Percentiles rank a stretch among this genome's conserved stretches.
These are phyloP conservation scores for Torymus aiolomorphi DNA, from an alignment of 2,888 invertebrate species.

Conservation along the genomic window DNA sequence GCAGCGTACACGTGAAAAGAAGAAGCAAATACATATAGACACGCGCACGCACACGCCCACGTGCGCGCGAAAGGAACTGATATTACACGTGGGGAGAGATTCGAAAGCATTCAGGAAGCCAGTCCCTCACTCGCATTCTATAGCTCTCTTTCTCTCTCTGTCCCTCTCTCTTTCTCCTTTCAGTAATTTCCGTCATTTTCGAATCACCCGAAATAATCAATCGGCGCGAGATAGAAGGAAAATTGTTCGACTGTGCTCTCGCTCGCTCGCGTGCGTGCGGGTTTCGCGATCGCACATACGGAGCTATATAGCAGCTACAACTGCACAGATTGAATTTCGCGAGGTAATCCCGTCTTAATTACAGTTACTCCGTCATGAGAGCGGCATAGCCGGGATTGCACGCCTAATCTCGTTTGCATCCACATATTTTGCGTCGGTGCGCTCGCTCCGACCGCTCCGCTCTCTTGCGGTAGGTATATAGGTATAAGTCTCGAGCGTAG, in stretches of 20 bases:
- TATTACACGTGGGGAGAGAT: too few species aligned
- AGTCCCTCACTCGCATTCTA: background rate
- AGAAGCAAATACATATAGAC: too few species aligned
- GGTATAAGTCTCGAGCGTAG: too few species aligned
- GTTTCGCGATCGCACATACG: too few species aligned
- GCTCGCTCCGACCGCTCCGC: background rate
- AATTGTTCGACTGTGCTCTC: conserved; percentile 15
- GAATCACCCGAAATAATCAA: conserved; percentile 8
- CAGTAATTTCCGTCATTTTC: background rate
- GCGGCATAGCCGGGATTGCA: conserved; percentile 45
- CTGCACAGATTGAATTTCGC: conserved; percentile 55
- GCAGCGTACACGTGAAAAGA: too few species aligned
- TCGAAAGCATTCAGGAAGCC: too few species aligned
- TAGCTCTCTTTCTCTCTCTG: background rate
- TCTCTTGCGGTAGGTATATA: too few species aligned
- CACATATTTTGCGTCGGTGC: conserved; percentile 45
- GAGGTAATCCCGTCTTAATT: conserved; percentile 59
- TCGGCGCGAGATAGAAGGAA: conserved; percentile 20
- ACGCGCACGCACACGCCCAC: too few species aligned
- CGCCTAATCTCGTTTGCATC: conserved; percentile 56
- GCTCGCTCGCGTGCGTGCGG: too few species aligned
- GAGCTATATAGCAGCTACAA: background rate
- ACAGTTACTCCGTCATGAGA: conserved; percentile 45
- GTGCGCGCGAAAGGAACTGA: too few species aligned
- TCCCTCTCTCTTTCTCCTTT: background rate